Base-by-base conservation (phyloP, 1,140 invertebrate genomes). In the Drosophila seguyi region DNA sequence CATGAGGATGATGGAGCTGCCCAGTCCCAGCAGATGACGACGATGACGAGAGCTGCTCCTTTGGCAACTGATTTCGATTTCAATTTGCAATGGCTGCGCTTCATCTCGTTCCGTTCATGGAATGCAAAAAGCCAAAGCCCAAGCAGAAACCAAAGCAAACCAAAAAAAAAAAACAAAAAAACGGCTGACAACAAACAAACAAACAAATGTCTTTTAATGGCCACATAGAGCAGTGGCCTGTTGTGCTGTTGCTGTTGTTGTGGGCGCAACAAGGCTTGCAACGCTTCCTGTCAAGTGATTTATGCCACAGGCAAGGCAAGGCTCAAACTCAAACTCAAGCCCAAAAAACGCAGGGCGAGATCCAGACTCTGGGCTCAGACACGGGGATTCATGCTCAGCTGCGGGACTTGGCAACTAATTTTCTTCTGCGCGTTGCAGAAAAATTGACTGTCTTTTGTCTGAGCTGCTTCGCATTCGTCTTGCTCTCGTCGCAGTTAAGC, bases 271-370 rank as follows among this genome's bases (percentile, higher is more conserved):
- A 88, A 88, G 84, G 77, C 84, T 88, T 72, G 84, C 85, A 88
- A 88, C 84, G 85, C 85, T 88, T 90, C 85, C 85, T 90, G 86
- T 90, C 86, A 90, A 90, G 85, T 90, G 85, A 90, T 90, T 90
- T 90, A 90, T 90, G 86, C 85, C 85, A 90, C 77, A 81, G 81
- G 69, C 81, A 71, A 75, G 81, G 83, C 76, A 75, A 56, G 66
- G 62, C 80, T 42, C 45, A 67, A 65, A 31, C 58, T 25, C 27
- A 55, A 65, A 44, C 52, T 27, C 52, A 55, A 25, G 25, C 25
- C 25, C 25, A 25, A 25, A 55, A 52, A 55, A 25, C 52, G 52
- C 34, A 25, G 52, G 31, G 52, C 41, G 34, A 55, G 50, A 29
- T 57, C 66, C 60, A 75, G 62, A 63, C 59, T 75, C 47, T 29